Conservation (phyloP, 1,140 invertebrate genomes). For the Zaprionus taronus region DNA sequence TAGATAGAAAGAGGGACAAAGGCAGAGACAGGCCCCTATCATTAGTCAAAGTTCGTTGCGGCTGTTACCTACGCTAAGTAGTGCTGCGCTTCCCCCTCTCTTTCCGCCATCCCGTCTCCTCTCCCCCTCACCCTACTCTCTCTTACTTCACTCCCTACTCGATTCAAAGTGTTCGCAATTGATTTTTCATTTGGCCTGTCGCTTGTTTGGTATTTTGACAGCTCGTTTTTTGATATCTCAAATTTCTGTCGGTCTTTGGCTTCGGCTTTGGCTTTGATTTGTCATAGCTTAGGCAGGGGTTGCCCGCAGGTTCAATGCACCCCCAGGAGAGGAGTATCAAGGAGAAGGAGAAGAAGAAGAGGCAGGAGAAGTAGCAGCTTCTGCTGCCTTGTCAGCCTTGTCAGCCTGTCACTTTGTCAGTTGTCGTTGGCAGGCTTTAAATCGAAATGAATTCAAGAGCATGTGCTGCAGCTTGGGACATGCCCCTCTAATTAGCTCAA, state of each 20-base stretch:
- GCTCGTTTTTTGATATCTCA: slow-evolving; percentile 72
- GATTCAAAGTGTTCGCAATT: slow-evolving; percentile 51
- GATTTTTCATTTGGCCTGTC: slow-evolving; percentile 59
- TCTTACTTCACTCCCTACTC: not conserved
- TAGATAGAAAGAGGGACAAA: not conserved
- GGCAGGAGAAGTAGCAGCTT: not conserved
- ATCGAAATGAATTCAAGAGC: slow-evolving; percentile 28
- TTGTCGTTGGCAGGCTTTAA: slow-evolving; percentile 44
- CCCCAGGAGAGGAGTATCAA: slow-evolving; percentile 16
- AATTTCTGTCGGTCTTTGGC: slow-evolving; percentile 57
- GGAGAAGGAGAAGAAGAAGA: not conserved
- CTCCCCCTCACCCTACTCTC: not conserved
- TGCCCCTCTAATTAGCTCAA: slow-evolving; percentile 55
- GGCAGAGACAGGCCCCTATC: slow-evolving; percentile 57
- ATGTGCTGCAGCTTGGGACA: not conserved
- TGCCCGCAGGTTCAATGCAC: slow-evolving; percentile 63
- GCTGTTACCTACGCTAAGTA: slow-evolving; percentile 49
- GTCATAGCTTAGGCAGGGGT: slow-evolving; percentile 46
- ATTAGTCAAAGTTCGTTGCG: slow-evolving; percentile 62
- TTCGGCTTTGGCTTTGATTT: slow-evolving; percentile 42
- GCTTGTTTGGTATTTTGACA: slow-evolving; percentile 73
- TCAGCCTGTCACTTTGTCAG: slow-evolving; percentile 63
- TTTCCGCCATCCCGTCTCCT: not conserved
- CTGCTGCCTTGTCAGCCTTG: slow-evolving; percentile 36
- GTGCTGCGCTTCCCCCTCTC: slow-evolving; percentile 4